These are phyloP conservation scores for Fratercula arctica DNA, from an alignment of 2,797 vertebrate species.

Conservation along the genomic window DNA sequence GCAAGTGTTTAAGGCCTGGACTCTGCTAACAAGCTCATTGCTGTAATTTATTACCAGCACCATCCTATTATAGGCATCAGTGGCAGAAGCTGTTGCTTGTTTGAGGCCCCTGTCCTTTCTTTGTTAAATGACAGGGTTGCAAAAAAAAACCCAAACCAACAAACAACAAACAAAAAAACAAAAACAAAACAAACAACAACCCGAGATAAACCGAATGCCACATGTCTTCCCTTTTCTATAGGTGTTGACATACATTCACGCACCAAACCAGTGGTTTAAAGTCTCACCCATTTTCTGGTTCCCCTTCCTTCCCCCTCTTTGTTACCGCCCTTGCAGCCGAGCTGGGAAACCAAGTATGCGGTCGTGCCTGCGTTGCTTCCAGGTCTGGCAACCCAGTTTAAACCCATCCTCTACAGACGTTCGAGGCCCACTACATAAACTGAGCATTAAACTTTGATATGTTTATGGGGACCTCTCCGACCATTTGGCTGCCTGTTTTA, in stretches of 20 bases:
- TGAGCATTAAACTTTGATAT: not conserved
- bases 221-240: not conserved
- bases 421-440: not conserved
- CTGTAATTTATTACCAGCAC: constrained; percentile 48
- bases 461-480: constrained; percentile 33
- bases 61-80: constrained; percentile 39
- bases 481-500: constrained; percentile 37
- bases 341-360: not conserved
- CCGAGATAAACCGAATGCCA: accelerated
- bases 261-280: not conserved
- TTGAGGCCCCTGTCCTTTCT: not conserved
- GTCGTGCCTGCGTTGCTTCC: not conserved
- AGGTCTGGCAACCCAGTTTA: not conserved
- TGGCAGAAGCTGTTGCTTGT: constrained; percentile 1
- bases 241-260: not conserved
- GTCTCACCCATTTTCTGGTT: not conserved
- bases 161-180: too few relatives aligned
- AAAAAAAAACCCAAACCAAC: not conserved
- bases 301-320: not conserved
- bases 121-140: not conserved
- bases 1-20: constrained; percentile 30
- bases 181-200: not conserved
- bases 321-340: not conserved
- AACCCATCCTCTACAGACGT: not conserved
- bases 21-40: constrained; percentile 37